phyloP scores from a whole-genome alignment of 2,113 vertebrate genomes.

The Tenrec ecaudatus region DNA sequence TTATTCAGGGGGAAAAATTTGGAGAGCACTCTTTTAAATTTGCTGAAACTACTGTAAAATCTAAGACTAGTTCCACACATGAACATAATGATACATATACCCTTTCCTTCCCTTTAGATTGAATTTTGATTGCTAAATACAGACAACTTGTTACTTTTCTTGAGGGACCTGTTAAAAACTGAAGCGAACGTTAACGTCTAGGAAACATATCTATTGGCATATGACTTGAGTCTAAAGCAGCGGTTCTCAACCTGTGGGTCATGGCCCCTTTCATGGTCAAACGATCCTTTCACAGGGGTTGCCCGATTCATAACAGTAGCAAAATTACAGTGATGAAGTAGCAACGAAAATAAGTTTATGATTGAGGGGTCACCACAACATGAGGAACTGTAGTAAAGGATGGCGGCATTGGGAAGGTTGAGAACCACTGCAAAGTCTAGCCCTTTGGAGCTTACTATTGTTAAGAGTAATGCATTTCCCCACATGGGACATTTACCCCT shows the following conservation, averaged over 20 bases:
- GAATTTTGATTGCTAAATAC: conserved; percentile 12
- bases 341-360: too few species aligned
- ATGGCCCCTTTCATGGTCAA: too few species aligned
- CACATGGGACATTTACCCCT: conserved; percentile 62
- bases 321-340: too few species aligned
- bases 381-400: neutral
- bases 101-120: conserved; percentile 1
- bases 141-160: neutral
- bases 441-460: too few species aligned
- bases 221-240: neutral
- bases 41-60: neutral
- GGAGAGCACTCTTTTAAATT: conserved; percentile 3
- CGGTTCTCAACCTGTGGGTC: conserved; percentile 16
- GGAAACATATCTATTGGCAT: neutral
- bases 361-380: too few species aligned
- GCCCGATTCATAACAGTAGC: too few species aligned
- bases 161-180: conserved; percentile 33
- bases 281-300: too few species aligned
- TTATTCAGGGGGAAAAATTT: conserved; percentile 14
- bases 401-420: conserved; percentile 67
- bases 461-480: too few species aligned
- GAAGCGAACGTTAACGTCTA: conserved; percentile 41
- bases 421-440: too few species aligned
- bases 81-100: neutral
- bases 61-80: neutral